These are phyloP conservation scores for Dastarcus helophoroides DNA, from an alignment of 2,888 invertebrate species.

Conservation along the genomic window DNA sequence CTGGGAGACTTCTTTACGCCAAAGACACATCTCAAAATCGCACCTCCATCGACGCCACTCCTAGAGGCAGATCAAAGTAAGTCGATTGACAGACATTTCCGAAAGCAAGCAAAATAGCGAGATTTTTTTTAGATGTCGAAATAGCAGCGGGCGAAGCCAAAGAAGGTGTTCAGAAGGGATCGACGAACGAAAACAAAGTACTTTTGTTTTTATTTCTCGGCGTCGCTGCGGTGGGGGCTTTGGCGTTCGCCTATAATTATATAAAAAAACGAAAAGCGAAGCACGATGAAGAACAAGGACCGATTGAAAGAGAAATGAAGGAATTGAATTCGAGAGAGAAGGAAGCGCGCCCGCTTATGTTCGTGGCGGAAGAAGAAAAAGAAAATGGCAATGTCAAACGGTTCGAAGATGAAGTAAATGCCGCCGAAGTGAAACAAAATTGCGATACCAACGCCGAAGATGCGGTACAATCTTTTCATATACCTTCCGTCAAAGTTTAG, in stretches of 20 bases:
- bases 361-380: too few relatives aligned
- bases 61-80: constrained; percentile 1
- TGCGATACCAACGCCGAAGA: too few relatives aligned
- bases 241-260: constrained; percentile 46
- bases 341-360: constrained; percentile 31
- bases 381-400: too few relatives aligned
- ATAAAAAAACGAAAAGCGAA: constrained; percentile 34
- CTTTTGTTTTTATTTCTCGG: constrained; percentile 43
- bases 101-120: background rate
- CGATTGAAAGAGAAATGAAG: constrained; percentile 19
- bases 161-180: constrained; percentile 4
- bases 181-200: constrained; percentile 16
- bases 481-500: too few relatives aligned
- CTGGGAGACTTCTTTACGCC: too few relatives aligned
- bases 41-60: constrained; percentile 1
- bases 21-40: too few relatives aligned
- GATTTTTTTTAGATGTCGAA: background rate
- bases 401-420: too few relatives aligned
- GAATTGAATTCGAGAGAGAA: constrained; percentile 6
- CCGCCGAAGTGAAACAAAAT: too few relatives aligned
- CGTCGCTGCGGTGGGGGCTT: constrained; percentile 42
- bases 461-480: too few relatives aligned
- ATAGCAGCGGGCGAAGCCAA: constrained; percentile 5
- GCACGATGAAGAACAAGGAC: constrained; percentile 12
- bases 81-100: background rate